Base-by-base conservation (phyloP, 2,797 vertebrate genomes). In the Sarcophilus harrisii region DNA sequence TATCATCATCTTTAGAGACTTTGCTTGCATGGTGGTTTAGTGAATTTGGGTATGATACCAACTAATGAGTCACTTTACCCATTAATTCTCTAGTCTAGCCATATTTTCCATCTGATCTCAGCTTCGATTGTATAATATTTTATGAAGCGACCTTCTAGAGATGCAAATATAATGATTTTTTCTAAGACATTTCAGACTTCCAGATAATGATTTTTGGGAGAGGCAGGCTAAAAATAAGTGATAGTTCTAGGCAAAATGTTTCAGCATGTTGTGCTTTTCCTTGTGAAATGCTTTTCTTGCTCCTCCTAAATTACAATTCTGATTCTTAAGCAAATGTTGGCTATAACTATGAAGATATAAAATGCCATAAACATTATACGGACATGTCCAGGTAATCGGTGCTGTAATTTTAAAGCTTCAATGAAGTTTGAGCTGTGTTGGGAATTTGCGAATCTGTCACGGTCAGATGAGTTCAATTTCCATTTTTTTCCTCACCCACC, bases 321-420 rank as follows among this genome's bases (percentile, higher is more conserved):
- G 97, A 94, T 96, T 95, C 97, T 97, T 97, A 98, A 98, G 97
- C 95, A 98, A 98, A 96, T 5, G 29, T 59, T 95, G 96, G 73
- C 94, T 92, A 24, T 81, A 96, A 89, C 93, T 93, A 96, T 94
- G 91, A 97, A 98, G 97, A 97, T 91, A 97, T 90, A 90, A 98
- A 98, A 98, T 95, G 73, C 30, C 97, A 92, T 98, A 98, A 98
- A 98, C 94, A 97, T 98, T 98, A 97, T 96, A 96, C 52, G 94
- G 94, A 92, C 95, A 94, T 94, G 95, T 81, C 95, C 97, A 97
- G 93, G 94, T 96, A 98, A 94, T 98, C 94, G 32, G 73, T 94
- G 94, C 54, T 96, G 59, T 93, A 98, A 98, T 98, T 98, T 98
- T 96, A 98, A 98, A 98, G 91, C 95, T 97, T 98, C 98, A 97